Evolutionary conservation across 2,888 invertebrate genomes (phyloP), one percentile per base, ranked within the genome.

Genomic region (Pyrrhia umbra): DNA sequence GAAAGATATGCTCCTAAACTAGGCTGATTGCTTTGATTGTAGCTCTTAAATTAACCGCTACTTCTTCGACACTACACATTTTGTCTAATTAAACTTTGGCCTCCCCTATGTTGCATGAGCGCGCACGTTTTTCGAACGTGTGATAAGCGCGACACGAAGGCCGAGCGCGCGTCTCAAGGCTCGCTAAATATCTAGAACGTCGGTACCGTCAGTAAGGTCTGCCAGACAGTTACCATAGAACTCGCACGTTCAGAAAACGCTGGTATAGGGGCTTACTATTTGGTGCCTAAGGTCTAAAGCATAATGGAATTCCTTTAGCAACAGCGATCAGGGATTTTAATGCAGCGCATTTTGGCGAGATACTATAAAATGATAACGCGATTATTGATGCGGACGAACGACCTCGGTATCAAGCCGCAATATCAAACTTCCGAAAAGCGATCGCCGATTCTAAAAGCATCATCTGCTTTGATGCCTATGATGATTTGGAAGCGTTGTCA

Each of bases 71-170:
- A n/a, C 34, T n/a, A n/a, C 34, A 8, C 34, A 34, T 34, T 34
- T 34, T 34, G 34, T n/a, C 34, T 34, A 34, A 34, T 34, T 34
- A 34, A 34, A 34, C 34, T 34, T 34, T 34, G 34, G 34, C 34
- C 34, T n/a, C 13, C 34, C n/a, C 9, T 34, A 34, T 5, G 34
- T 34, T 34, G 13, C 34, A 34, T 13, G 34, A 34, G 34, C 34
- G 34, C 34, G 34, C 34, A 34, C 34, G 34, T 34, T 34, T 34
- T 34, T 34, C 34, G 34, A 34, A 34, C 34, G 34, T 34, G 34
- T 34, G 34, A 34, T 34, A 34, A 34, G 34, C 34, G 4, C 34
- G 34, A 34, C 34, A n/a, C n/a, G 34, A 13, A n/a, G n/a, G 34
- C 13, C 34, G 34, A 13, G 34, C n/a, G 34, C 34, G 34, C 34